phyloP scores from a whole-genome alignment of 2,113 vertebrate genomes.

The Psammodynastes pulverulentus region DNA sequence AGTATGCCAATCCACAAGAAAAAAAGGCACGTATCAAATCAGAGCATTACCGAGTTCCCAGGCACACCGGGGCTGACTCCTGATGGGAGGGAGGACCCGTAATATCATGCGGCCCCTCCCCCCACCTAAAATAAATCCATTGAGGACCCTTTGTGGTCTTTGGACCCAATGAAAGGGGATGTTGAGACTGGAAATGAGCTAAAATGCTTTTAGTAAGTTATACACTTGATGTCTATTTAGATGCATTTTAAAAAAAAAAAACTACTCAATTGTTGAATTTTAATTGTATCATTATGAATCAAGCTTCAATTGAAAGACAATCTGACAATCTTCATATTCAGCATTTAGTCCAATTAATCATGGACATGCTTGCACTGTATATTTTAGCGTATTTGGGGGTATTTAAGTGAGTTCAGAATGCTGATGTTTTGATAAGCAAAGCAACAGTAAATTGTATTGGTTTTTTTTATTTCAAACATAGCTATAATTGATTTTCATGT shows the following conservation, averaged over 20 bases:
- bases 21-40: slow-evolving; percentile 71
- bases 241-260: slow-evolving; percentile 47
- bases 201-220: slow-evolving; percentile 61
- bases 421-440: slow-evolving; percentile 33
- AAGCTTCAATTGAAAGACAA: slow-evolving; percentile 47
- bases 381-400: slow-evolving; percentile 40
- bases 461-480: slow-evolving; percentile 34
- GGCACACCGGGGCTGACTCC: slow-evolving; percentile 75
- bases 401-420: slow-evolving; percentile 51
- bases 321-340: slow-evolving; percentile 43
- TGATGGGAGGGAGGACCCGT: slow-evolving; percentile 56
- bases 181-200: slow-evolving; percentile 47
- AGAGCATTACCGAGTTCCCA: slow-evolving; percentile 82
- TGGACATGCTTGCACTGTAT: slow-evolving; percentile 53
- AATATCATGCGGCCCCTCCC: neutral
- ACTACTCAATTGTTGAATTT: slow-evolving; percentile 39
- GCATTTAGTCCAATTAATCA: slow-evolving; percentile 51
- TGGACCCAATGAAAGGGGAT: slow-evolving; percentile 42
- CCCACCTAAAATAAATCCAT: neutral
- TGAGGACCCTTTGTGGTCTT: slow-evolving; percentile 25
- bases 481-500: slow-evolving; percentile 35
- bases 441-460: slow-evolving; percentile 19
- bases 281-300: slow-evolving; percentile 32
- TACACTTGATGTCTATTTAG: slow-evolving; percentile 53
- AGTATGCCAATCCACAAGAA: slow-evolving; percentile 75